These are phyloP conservation scores for Xyliphius kryptos DNA, from an alignment of 2,113 vertebrate genomes.

Conservation along the genomic window DNA sequence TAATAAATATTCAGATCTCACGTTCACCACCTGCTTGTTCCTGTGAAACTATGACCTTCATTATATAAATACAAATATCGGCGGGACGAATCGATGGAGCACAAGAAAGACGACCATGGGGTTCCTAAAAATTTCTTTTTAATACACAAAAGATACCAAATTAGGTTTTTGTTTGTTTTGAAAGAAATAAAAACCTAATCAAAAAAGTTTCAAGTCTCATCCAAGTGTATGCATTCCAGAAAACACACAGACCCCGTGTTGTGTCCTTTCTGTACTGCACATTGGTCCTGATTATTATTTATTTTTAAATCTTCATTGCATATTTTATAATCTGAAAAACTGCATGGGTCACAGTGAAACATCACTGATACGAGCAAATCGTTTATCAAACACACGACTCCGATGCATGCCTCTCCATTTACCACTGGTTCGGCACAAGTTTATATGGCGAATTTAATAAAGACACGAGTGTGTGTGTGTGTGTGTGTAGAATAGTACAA, in stretches of 20 bases:
- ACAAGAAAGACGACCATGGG: slow-evolving; percentile 34
- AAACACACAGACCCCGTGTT: slow-evolving; percentile 37
- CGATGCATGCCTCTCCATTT: slow-evolving; percentile 38
- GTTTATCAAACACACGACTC: slow-evolving; percentile 51
- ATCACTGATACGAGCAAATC: slow-evolving; percentile 7
- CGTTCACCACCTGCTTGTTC: too few species aligned
- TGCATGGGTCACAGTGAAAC: slow-evolving; percentile 58
- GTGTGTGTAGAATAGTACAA: slow-evolving; percentile 51
- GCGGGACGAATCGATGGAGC: too few species aligned
- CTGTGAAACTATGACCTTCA: too few species aligned
- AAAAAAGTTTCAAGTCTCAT: slow-evolving; percentile 62
- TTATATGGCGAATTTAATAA: slow-evolving; percentile 61
- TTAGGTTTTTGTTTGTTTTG: slow-evolving; percentile 55
- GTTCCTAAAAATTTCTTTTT: slow-evolving; percentile 70
- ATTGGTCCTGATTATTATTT: slow-evolving; percentile 39
- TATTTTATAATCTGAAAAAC: slow-evolving; percentile 47
- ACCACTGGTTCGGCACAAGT: slow-evolving; percentile 48
- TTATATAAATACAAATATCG: too few species aligned
- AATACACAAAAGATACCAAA: slow-evolving; percentile 69
- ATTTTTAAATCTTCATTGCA: slow-evolving; percentile 49
- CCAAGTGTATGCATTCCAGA: slow-evolving; percentile 49
- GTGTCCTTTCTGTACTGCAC: slow-evolving; percentile 49
- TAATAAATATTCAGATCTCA: too few species aligned
- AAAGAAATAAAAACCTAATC: slow-evolving; percentile 27
- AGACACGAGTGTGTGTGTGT: too few species aligned